Evolutionary conservation across 2,888 invertebrate species (phyloP).

Genomic region (Hydraecia micacea): DNA sequence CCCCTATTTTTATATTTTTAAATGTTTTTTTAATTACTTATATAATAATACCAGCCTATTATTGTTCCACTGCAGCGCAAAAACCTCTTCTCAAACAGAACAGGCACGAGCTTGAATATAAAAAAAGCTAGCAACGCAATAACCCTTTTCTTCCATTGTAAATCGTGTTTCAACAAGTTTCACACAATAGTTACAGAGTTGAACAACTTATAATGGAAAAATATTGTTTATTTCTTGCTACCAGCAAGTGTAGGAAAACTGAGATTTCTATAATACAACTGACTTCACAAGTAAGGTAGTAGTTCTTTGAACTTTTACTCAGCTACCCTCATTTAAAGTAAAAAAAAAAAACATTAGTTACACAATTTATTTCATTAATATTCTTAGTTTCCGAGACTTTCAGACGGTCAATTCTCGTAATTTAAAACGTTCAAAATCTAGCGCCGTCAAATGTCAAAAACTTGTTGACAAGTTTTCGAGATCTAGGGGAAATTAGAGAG

Average conservation of each 20-base stretch:
- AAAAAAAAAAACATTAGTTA: not conserved
- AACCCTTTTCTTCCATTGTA: not conserved
- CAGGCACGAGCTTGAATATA: not conserved
- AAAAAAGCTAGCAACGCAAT: not conserved
- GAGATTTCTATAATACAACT: not conserved
- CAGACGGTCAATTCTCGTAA: too few relatives aligned
- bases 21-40: too few relatives aligned
- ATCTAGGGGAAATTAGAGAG: too few relatives aligned
- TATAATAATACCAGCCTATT: not conserved
- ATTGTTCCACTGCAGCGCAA: not conserved
- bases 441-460: too few relatives aligned
- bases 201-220: slow-evolving; percentile 26
- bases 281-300: slow-evolving; percentile 3
- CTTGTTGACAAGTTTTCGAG: too few relatives aligned
- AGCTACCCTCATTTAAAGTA: not conserved
- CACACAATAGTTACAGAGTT: slow-evolving; percentile 7
- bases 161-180: slow-evolving; percentile 21
- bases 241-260: not conserved
- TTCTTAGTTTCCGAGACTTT: too few relatives aligned
- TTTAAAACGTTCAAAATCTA: too few relatives aligned
- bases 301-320: not conserved
- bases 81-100: not conserved
- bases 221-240: slow-evolving; percentile 6
- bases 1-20: too few relatives aligned
- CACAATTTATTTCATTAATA: too few relatives aligned